These are phyloP conservation scores for Sphyrna mokarran DNA, from an alignment of 2,113 vertebrate genomes.

Conservation along the genomic window DNA sequence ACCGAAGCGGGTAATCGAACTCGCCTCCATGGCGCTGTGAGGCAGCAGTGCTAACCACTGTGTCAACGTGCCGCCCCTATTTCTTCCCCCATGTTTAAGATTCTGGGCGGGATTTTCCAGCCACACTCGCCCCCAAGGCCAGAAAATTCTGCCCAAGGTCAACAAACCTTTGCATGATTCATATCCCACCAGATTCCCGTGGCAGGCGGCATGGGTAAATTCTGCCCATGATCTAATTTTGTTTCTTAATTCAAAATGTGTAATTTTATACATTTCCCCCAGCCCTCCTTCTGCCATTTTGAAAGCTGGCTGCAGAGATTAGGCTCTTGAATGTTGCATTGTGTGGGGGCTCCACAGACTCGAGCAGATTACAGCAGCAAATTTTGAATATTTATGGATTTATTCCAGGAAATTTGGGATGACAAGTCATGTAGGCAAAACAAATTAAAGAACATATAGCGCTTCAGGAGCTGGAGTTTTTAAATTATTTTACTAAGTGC, in stretches of 20 bases:
- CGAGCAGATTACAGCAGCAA: not conserved
- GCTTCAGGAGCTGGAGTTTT: conserved; percentile 19
- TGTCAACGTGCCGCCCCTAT: too few relatives aligned
- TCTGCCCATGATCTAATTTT: not conserved
- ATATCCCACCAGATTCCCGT: too few relatives aligned
- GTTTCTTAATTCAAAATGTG: not conserved
- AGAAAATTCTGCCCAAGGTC: too few relatives aligned
- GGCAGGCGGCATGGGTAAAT: too few relatives aligned
- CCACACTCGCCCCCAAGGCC: too few relatives aligned
- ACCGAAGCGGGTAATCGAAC: too few relatives aligned
- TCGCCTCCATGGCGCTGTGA: too few relatives aligned
- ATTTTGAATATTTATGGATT: not conserved
- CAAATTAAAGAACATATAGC: conserved; percentile 29
- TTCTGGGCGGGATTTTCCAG: too few relatives aligned
- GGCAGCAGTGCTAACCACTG: too few relatives aligned
- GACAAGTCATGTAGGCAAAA: conserved; percentile 67
- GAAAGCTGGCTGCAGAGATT: not conserved
- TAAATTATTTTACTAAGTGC: conserved; percentile 22
- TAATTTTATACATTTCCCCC: not conserved
- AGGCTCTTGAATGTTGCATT: not conserved
- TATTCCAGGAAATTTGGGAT: conserved; percentile 67
- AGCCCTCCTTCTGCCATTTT: not conserved
- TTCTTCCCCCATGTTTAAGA: not conserved
- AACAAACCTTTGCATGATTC: too few relatives aligned
- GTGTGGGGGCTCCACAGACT: not conserved